A percentile compares a stretch with the other conserved stretches of the same genome.
Evolutionary conservation across 1,140 invertebrate genomes (phyloP).

Genomic region (Heliconius nattereri): DNA sequence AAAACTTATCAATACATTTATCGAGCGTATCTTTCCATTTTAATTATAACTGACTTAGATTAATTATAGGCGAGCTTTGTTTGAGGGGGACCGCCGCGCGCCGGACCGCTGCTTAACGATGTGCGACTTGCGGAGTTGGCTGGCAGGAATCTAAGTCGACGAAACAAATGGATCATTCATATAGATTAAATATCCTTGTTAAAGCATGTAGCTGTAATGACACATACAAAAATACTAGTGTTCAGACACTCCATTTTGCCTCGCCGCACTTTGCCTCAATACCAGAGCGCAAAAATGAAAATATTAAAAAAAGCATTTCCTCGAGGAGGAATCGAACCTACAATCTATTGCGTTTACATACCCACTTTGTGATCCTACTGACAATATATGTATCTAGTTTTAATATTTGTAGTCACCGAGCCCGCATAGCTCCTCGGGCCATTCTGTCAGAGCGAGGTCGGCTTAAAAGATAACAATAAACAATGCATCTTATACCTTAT

Average conservation of each 20-base stretch:
- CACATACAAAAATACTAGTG: no score
- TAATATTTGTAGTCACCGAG: neutral
- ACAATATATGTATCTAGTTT: neutral
- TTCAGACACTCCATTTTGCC: no score
- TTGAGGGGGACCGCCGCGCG: neutral
- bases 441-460: slow-evolving; percentile 18
- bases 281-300: no score
- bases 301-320: no score
- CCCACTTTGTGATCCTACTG: neutral
- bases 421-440: neutral
- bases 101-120: neutral
- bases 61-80: neutral
- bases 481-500: slow-evolving; percentile 25
- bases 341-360: no score
- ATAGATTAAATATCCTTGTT: neutral
- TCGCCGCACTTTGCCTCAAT: no score
- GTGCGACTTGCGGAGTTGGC: neutral
- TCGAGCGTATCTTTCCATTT: slow-evolving; percentile 8
- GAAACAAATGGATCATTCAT: neutral
- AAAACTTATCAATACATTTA: neutral
- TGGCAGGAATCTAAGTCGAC: neutral
- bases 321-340: no score
- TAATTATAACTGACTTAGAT: neutral
- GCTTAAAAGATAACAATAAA: slow-evolving; percentile 25
- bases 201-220: no score